phyloP scores from a whole-genome alignment of 1,140 invertebrate species.

The Bicyclus anynana region DNA sequence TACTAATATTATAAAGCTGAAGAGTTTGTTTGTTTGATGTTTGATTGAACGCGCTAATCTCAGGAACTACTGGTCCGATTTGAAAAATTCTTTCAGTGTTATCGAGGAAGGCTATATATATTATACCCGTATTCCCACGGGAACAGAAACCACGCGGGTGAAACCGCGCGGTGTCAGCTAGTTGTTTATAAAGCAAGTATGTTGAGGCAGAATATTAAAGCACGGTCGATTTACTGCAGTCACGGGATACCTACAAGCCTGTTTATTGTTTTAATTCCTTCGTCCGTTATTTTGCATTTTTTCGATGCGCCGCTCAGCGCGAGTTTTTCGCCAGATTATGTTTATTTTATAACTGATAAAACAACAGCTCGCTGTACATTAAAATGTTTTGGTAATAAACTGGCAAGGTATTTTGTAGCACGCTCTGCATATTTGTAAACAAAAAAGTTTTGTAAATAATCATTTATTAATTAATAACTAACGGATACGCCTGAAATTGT shows the following conservation, averaged over 20 bases:
- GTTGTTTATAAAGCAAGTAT: background rate
- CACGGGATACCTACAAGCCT: conserved; percentile 25
- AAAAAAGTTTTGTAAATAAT: too few species aligned
- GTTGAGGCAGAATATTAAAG: conserved; percentile 19
- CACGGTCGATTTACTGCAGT: conserved; percentile 54
- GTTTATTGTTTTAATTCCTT: conserved; percentile 49
- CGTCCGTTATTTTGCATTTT: conserved; percentile 58
- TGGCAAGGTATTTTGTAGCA: background rate
- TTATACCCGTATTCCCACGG: too few species aligned
- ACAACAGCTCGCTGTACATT: background rate
- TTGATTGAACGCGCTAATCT: too few species aligned
- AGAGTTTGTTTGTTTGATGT: too few species aligned
- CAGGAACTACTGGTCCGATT: too few species aligned
- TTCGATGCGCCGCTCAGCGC: conserved; percentile 8
- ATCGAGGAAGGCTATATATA: too few species aligned
- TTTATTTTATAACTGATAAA: background rate
- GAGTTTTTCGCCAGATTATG: background rate
- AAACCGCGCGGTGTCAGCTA: too few species aligned
- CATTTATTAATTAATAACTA: too few species aligned
- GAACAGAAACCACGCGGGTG: too few species aligned
- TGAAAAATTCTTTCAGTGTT: too few species aligned
- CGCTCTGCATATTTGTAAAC: background rate
- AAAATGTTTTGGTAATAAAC: background rate
- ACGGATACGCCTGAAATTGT: too few species aligned
- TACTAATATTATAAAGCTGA: too few species aligned